Percentiles rank a stretch among this genome's conserved stretches.
These are phyloP conservation scores for Cotesia chilonis DNA, from an alignment of 1,140 invertebrate genomes.

Conservation along the genomic window DNA sequence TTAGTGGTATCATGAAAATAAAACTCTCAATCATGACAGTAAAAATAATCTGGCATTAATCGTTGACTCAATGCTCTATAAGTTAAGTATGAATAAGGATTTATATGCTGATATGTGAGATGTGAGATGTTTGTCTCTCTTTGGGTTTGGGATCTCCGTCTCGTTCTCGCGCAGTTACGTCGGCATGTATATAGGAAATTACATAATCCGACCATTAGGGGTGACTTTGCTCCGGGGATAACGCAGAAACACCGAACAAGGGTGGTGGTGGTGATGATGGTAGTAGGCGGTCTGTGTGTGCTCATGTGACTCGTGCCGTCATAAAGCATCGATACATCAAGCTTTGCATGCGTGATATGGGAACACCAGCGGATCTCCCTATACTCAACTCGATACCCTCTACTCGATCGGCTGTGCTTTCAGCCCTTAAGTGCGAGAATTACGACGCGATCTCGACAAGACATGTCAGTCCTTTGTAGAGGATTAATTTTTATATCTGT, in stretches of 20 bases:
- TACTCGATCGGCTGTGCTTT: slow-evolving; percentile 32
- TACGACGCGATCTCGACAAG: slow-evolving; percentile 33
- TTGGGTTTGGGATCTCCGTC: background rate
- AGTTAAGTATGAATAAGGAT: slow-evolving; percentile 47
- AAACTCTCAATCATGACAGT: slow-evolving; percentile 11
- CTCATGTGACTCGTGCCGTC: slow-evolving; percentile 48
- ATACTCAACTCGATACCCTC: slow-evolving; percentile 21
- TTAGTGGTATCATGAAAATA: background rate
- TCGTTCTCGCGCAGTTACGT: slow-evolving; percentile 41
- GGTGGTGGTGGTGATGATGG: slow-evolving; percentile 39
- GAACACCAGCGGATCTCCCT: slow-evolving; percentile 45
- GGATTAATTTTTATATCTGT: slow-evolving; percentile 3
- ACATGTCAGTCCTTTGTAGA: slow-evolving; percentile 15
- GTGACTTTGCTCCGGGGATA: slow-evolving; percentile 54
- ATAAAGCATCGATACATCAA: slow-evolving; percentile 66
- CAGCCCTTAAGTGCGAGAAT: slow-evolving; percentile 44
- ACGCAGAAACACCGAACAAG: slow-evolving; percentile 29
- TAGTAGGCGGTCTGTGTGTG: slow-evolving; percentile 56
- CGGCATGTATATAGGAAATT: slow-evolving; percentile 51
- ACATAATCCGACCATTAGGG: slow-evolving; percentile 63
- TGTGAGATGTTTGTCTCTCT: background rate
- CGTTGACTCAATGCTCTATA: slow-evolving; percentile 28
- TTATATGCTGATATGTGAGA: background rate
- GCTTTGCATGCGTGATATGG: slow-evolving; percentile 67
- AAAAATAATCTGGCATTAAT: slow-evolving; percentile 40